A percentile compares a stretch with the other conserved stretches of the same genome.
Evolutionary conservation across 2,888 invertebrate genomes (phyloP).

Genomic region (Camponotus fellah): DNA sequence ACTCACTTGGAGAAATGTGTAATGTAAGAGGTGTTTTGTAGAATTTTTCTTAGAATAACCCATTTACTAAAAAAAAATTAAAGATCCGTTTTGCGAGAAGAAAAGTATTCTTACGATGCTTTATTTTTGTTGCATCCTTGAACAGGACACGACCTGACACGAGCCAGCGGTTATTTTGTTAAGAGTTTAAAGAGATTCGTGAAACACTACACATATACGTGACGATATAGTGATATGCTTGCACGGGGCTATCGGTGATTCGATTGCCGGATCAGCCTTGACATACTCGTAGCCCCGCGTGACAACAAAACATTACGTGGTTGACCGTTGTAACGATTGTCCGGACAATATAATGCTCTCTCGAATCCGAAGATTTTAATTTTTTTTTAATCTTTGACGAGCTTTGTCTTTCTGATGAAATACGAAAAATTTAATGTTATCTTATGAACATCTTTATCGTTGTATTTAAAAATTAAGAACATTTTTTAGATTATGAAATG

Average conservation of each 20-base stretch:
- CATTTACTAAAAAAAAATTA: background rate
- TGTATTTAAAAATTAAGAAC: background rate
- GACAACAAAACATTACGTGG: slow-evolving; percentile 55
- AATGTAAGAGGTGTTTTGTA: background rate
- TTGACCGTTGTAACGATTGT: slow-evolving; percentile 28
- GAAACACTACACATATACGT: background rate
- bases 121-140: background rate
- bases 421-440: background rate
- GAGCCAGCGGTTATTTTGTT: slow-evolving; percentile 1
- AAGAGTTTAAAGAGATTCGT: slow-evolving; percentile 12
- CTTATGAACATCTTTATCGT: background rate
- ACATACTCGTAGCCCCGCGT: slow-evolving; percentile 60
- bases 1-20: background rate
- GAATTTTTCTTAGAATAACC: background rate
- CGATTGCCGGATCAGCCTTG: slow-evolving; percentile 63
- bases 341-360: background rate
- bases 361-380: background rate
- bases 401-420: background rate
- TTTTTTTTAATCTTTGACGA: background rate
- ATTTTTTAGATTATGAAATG: background rate
- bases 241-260: slow-evolving; percentile 39
- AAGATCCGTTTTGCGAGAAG: background rate
- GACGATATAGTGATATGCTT: slow-evolving; percentile 28
- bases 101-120: background rate
- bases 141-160: background rate